Base-by-base conservation (phyloP, 2,888 invertebrate species). In the Stenichneumon culpator region DNA sequence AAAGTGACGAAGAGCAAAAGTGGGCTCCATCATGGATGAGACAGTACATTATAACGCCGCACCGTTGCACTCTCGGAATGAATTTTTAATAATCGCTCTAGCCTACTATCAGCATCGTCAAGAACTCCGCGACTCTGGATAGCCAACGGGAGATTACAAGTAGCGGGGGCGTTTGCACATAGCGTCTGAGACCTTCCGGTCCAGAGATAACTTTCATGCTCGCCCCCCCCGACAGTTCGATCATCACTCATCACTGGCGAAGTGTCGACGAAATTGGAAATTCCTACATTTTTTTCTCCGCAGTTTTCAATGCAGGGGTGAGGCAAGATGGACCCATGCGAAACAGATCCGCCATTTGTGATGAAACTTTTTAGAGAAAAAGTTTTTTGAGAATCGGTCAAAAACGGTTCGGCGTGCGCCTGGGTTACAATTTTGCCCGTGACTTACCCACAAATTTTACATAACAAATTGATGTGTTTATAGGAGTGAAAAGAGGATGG, bases 61-160 rank as follows among this genome's bases (percentile, higher is more conserved):
- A 52, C 47, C 63, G 57, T 57, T 36, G 44, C 50, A 67, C 70
- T 70, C 54, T 36, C 77, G 60, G 85, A 87, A 90, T 92, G 89
- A 91, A 92, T 92, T 91, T 92, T 92, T 91, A 91, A 92, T 91
- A 90, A 90, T 89, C 88, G 87, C 79, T 52, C 78, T 82, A 69
- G 82, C 77, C 50, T 68, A 78, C 28, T 39, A n/a, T 19, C 36
- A 54, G 25, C 63, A 36, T 50, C 7, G 36, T 19, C 7, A 50
- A 25, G 54, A 52, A 36, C n/a, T n/a, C 54, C 19, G 19, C 19
- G 52, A 52, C 19, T 7, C 19, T 2, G 19, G 19, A 7, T n/a
- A 19, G 52, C 52, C 52, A 7, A 36, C 7, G 36, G 6, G 36
- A 36, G 36, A 36, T 36, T 36, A 36, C 36, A 6, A 36, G 36